Conservation (phyloP, 2,888 invertebrate genomes). For the Drosophila atripex region DNA sequence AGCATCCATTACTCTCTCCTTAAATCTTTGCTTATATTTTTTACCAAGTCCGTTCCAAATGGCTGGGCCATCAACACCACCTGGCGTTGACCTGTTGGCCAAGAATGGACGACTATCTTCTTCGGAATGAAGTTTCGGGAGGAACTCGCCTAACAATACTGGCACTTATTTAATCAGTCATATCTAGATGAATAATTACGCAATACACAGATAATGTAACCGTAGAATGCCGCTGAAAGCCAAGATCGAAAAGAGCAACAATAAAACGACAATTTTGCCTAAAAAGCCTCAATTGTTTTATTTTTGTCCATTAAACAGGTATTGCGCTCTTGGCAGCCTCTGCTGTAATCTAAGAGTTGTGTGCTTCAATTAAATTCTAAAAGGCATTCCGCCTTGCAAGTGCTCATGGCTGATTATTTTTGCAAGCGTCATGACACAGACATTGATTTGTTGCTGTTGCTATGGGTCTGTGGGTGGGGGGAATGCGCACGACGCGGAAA, state of each 20-base stretch:
- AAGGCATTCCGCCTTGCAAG: neutral
- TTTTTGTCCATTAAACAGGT: neutral
- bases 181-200: conserved; percentile 1
- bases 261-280: conserved; percentile 48
- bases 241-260: conserved; percentile 21
- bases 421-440: neutral
- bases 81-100: neutral
- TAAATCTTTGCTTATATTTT: conserved; percentile 29
- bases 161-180: conserved; percentile 1
- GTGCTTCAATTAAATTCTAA: neutral
- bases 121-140: neutral
- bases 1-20: conserved; percentile 16
- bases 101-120: no score
- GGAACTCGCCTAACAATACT: neutral
- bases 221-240: conserved; percentile 14
- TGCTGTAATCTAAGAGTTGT: neutral
- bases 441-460: conserved; percentile 2
- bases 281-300: conserved; percentile 14
- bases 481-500: neutral
- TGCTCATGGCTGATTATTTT: neutral
- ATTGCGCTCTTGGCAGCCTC: conserved; percentile 17
- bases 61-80: conserved; percentile 1
- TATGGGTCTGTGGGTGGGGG: neutral
- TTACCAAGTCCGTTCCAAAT: conserved; percentile 5
- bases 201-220: neutral